Percentiles rank a stretch among this genome's conserved stretches.
Conservation (phyloP, 2,888 invertebrate species). For the Sinopyrophorus schimmeli region DNA sequence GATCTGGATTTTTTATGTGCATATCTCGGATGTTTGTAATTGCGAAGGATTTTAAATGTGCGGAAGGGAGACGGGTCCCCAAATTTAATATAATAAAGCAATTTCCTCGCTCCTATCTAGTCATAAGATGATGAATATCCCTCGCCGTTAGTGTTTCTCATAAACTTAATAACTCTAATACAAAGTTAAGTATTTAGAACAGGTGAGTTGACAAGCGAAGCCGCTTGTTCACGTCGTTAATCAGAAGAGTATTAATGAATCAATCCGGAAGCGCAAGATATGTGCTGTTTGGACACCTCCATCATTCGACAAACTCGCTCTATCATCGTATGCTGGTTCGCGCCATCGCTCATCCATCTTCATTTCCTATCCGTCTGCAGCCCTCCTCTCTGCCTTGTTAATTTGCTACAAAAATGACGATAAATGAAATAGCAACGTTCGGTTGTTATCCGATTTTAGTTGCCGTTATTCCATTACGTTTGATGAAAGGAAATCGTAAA, state of each 20-base stretch:
- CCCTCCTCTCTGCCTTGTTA: constrained; percentile 41
- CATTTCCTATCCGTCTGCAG: constrained; percentile 44
- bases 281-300: constrained; percentile 38
- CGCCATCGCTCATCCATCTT: constrained; percentile 44
- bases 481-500: constrained; percentile 38
- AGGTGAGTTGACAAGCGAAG: constrained; percentile 27
- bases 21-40: too few relatives aligned
- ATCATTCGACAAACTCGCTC: constrained; percentile 31
- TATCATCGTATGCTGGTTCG: constrained; percentile 30
- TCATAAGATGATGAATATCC: constrained; percentile 3
- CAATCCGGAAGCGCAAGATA: constrained; percentile 38
- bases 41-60: too few relatives aligned
- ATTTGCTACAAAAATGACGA: constrained; percentile 44
- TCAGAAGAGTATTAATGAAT: constrained; percentile 40
- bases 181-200: constrained; percentile 9
- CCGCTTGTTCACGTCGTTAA: constrained; percentile 41
- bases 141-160: too few relatives aligned
- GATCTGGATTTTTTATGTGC: too few relatives aligned
- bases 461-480: constrained; percentile 34
- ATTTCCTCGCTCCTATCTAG: too few relatives aligned
- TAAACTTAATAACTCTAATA: too few relatives aligned
- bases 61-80: too few relatives aligned
- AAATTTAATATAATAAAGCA: too few relatives aligned
- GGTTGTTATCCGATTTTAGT: constrained; percentile 40
- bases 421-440: constrained; percentile 43